Evolutionary conservation across 2,113 vertebrate species (phyloP).

Genomic region (Poicephalus meyeri): DNA sequence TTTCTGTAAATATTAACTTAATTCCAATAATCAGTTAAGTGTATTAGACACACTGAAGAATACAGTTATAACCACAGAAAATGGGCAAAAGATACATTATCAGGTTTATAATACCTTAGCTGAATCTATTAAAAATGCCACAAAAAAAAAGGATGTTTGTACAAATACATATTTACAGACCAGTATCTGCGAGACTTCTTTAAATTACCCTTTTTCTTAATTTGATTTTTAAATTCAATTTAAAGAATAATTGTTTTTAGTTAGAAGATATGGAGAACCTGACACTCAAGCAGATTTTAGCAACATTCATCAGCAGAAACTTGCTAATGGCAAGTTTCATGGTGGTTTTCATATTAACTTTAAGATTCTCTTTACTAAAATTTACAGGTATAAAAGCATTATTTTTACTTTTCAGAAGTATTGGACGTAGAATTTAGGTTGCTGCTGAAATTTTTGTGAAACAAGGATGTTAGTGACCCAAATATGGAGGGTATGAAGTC

Average conservation of each 20-base stretch:
- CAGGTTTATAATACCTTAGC: not conserved
- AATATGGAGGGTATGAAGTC: not conserved
- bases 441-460: not conserved
- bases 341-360: slow-evolving; percentile 11
- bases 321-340: slow-evolving; percentile 8
- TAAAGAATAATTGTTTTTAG: slow-evolving; percentile 23
- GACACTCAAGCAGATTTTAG: slow-evolving; percentile 54
- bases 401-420: not conserved
- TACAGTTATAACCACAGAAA: not conserved
- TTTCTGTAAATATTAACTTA: not conserved
- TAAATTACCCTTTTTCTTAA: not conserved
- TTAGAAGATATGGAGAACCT: slow-evolving; percentile 46
- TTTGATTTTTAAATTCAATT: slow-evolving; percentile 39
- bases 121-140: not conserved
- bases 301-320: not conserved
- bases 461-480: not conserved
- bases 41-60: not conserved
- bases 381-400: not conserved
- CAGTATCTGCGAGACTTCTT: not conserved
- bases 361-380: not conserved
- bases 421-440: not conserved
- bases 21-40: not conserved
- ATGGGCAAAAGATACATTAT: not conserved
- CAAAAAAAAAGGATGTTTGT: not conserved
- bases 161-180: not conserved